Evolutionary conservation across 2,797 vertebrate species (phyloP).

Genomic region (Pseudochirops corinnae): DNA sequence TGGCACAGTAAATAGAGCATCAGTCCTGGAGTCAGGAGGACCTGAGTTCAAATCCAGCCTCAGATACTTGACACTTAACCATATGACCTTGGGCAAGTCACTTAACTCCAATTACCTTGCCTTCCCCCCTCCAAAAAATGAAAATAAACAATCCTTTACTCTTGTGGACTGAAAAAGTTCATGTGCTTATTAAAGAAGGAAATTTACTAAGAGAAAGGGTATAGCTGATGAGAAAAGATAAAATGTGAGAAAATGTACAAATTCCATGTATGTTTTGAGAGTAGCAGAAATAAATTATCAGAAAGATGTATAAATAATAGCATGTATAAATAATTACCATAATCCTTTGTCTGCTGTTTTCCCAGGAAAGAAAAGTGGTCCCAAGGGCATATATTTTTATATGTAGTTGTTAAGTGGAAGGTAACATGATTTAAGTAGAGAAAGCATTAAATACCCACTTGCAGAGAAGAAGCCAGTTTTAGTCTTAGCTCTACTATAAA

Average conservation of each 20-base stretch:
- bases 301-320: no score
- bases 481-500: neutral
- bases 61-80: no score
- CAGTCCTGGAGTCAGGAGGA: no score
- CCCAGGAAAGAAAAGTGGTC: neutral
- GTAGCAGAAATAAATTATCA: neutral
- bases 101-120: no score
- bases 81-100: no score
- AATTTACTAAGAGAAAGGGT: accelerated
- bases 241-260: accelerated
- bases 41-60: no score
- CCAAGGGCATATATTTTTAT: neutral
- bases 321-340: neutral
- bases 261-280: neutral
- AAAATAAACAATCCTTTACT: neutral
- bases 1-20: no score
- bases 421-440: neutral
- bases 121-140: no score
- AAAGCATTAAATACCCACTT: neutral
- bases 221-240: neutral
- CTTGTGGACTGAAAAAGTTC: neutral
- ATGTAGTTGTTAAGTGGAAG: neutral
- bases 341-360: neutral
- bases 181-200: neutral
- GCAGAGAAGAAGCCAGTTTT: neutral